Conservation (phyloP, 2,888 invertebrate genomes). For the Clivina fossor region DNA sequence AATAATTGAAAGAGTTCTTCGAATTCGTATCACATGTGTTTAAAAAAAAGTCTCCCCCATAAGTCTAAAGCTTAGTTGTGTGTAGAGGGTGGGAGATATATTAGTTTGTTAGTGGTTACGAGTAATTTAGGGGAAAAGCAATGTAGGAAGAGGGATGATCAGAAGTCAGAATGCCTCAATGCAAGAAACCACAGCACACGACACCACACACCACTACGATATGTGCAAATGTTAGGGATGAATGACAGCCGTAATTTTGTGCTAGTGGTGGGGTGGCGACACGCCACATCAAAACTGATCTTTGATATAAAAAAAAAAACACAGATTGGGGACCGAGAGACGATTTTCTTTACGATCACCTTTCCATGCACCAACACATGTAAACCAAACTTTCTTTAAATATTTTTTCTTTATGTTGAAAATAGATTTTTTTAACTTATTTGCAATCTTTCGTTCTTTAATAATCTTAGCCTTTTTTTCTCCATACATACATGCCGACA, state of each 20-base stretch:
- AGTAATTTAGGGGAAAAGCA: conserved; percentile 41
- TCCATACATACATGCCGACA: no score
- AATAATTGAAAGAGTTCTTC: neutral
- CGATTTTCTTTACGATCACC: neutral
- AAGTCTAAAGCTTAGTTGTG: no score
- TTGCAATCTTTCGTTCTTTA: no score
- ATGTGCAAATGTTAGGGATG: conserved; percentile 30
- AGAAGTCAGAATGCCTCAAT: conserved; percentile 9
- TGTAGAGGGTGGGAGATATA: conserved; percentile 37
- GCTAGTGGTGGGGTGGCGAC: conserved; percentile 21
- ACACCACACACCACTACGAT: neutral
- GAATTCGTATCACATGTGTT: neutral
- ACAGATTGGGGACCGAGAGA: neutral
- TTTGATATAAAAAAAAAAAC: conserved; percentile 22
- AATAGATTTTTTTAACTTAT: no score
- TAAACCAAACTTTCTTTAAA: no score
- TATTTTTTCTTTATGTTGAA: no score
- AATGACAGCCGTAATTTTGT: conserved; percentile 28
- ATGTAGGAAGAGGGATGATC: conserved; percentile 11
- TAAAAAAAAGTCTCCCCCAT: neutral
- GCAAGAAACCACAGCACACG: conserved; percentile 24
- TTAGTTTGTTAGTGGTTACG: conserved; percentile 43
- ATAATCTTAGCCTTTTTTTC: no score
- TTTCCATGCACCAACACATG: no score
- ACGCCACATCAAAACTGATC: conserved; percentile 19